A percentile compares a stretch with the other conserved stretches of the same genome.
phyloP scores from a whole-genome alignment of 2,113 vertebrate species.

The Cisticola juncidis region DNA sequence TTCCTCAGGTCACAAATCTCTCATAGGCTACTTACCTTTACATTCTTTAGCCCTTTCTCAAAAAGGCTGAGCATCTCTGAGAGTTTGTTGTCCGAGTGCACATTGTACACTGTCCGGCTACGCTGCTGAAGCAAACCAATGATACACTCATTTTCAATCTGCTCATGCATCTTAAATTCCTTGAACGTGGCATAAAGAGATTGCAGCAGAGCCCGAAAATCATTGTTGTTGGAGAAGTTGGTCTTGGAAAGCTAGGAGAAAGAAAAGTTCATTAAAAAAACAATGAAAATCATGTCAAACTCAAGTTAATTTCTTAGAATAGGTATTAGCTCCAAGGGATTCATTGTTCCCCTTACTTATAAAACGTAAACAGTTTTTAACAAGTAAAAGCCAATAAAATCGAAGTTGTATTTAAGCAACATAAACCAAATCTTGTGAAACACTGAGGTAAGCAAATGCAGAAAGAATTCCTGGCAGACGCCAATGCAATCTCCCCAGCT shows the following conservation, averaged over 20 bases:
- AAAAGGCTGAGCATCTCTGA: constrained; percentile 97
- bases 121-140: constrained; percentile 93
- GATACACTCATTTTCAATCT: constrained; percentile 98
- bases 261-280: not conserved
- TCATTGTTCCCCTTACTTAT: not conserved
- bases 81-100: constrained; percentile 96
- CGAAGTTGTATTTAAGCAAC: not conserved
- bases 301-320: not conserved
- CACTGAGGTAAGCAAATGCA: not conserved
- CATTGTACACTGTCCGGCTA: constrained; percentile 91
- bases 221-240: constrained; percentile 98
- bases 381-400: not conserved
- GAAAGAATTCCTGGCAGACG: not conserved
- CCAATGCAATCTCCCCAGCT: not conserved
- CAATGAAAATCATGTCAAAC: not conserved
- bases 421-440: not conserved
- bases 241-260: constrained; percentile 91
- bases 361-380: not conserved
- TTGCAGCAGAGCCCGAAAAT: constrained; percentile 94
- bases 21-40: constrained; percentile 80
- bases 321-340: not conserved
- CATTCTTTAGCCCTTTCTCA: constrained; percentile 91
- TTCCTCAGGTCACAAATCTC: not conserved
- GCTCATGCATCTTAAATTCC: constrained; percentile 99
- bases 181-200: constrained; percentile 95